Conservation (phyloP, 2,888 invertebrate genomes). For the Caenorhabditis sp. region DNA sequence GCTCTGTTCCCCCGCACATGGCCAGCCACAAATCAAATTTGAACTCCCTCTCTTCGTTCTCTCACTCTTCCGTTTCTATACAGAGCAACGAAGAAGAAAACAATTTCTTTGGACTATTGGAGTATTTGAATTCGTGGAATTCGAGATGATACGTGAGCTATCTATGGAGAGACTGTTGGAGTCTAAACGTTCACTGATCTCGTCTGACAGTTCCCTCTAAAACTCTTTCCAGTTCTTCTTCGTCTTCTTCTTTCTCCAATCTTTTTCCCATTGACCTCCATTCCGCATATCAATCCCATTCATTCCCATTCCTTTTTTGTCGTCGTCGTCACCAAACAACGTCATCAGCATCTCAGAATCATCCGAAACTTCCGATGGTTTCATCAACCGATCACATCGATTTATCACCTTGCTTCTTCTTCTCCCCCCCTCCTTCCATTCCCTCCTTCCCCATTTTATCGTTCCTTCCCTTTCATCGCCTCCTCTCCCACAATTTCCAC, state of each 20-base stretch:
- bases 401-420: slow-evolving; percentile 48
- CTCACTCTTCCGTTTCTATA: slow-evolving; percentile 26
- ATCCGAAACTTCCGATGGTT: slow-evolving; percentile 19
- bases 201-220: too few species aligned
- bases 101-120: not conserved
- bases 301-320: slow-evolving; percentile 3
- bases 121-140: too few species aligned
- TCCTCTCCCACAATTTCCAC: slow-evolving; percentile 20
- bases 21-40: slow-evolving; percentile 40
- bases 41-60: slow-evolving; percentile 5
- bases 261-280: slow-evolving; percentile 25
- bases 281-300: slow-evolving; percentile 49
- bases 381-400: slow-evolving; percentile 45
- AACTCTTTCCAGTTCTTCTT: too few species aligned
- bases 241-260: not conserved
- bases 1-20: too few species aligned
- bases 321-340: slow-evolving; percentile 7
- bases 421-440: slow-evolving; percentile 38
- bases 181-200: too few species aligned
- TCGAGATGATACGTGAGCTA: too few species aligned
- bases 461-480: slow-evolving; percentile 48
- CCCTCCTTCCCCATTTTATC: slow-evolving; percentile 39
- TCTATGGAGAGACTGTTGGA: too few species aligned
- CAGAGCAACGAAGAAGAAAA: slow-evolving; percentile 2
- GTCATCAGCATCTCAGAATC: slow-evolving; percentile 27